Base-by-base conservation (phyloP, 2,797 vertebrate species). In the Rhinichthys osculus region DNA sequence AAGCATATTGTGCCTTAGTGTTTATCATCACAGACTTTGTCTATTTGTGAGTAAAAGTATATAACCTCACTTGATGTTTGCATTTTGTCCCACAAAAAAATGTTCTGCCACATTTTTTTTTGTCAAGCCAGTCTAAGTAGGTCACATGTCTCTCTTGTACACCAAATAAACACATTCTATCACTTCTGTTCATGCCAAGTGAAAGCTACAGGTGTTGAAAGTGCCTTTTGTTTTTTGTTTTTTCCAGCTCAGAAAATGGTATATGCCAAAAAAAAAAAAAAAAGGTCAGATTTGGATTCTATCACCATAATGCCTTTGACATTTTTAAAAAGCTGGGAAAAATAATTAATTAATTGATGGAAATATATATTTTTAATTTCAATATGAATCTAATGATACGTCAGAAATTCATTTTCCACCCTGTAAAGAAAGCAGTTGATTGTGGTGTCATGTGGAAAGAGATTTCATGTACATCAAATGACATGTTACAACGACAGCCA, bases 221-320 rank as follows among this genome's bases (percentile, higher is more conserved):
- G 97, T 99, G 97, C 98, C 98, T 99, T 98, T 96, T 95, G 94
- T 95, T 94, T 94, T 94, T 94, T 95, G 40, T 42, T 42, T 47
- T 86, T 95, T 95, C 70, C 96, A 96, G 95, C 96, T 96, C 95
- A 95, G 94, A 96, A 95, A 95, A 87, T 92, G 94, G 93, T 66
- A 78, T 95, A 94, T 96, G 95, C 96, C 96, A 96, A 96, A 96
- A 96, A 93, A 93, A 96, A 96, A 93, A 93, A 82, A 52, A 35
- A 40, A 4, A 13, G 0, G 35, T 52, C 33, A 19, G 66, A 77
- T 87, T 87, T 81, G 82, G 59, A 85, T 84, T 40, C 38, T 94
- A 96, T 96, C 96, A 96, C 96, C 96, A 76, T 93, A 95, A 96
- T 96, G 96, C 96, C 96, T 96, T 96, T 95, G 74, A 84, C 82